Percentiles rank a stretch among this genome's conserved stretches.
phyloP scores from a whole-genome alignment of 1,140 invertebrate species.

The Plodia interpunctella region DNA sequence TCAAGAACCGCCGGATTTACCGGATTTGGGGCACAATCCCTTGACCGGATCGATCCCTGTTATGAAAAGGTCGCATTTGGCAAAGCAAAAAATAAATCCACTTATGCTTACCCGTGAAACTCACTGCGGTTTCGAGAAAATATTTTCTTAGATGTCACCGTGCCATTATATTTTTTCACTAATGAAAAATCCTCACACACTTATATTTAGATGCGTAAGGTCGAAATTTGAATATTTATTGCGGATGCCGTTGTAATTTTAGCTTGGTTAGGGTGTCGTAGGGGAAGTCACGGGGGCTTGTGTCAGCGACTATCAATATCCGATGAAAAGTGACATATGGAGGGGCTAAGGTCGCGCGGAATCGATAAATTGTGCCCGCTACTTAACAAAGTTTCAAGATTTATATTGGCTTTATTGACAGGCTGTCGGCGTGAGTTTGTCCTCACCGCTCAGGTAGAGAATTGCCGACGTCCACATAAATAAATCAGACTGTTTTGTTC shows the following conservation, averaged over 20 bases:
- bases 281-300: slow-evolving; percentile 46
- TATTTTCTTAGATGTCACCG: slow-evolving; percentile 57
- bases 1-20: slow-evolving; percentile 24
- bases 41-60: slow-evolving; percentile 51
- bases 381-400: slow-evolving; percentile 63
- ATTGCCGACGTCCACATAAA: slow-evolving; percentile 17
- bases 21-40: slow-evolving; percentile 55
- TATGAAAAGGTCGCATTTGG: slow-evolving; percentile 64
- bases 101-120: slow-evolving; percentile 53
- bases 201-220: slow-evolving; percentile 31
- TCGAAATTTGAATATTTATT: slow-evolving; percentile 21
- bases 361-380: slow-evolving; percentile 69
- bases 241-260: slow-evolving; percentile 18
- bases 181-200: not conserved
- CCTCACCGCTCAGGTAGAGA: slow-evolving; percentile 12
- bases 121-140: slow-evolving; percentile 62
- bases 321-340: slow-evolving; percentile 64
- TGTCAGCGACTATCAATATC: slow-evolving; percentile 73
- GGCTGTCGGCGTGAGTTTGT: slow-evolving; percentile 41
- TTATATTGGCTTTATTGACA: slow-evolving; percentile 68
- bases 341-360: slow-evolving; percentile 62
- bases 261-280: slow-evolving; percentile 33
- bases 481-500: slow-evolving; percentile 18
- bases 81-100: slow-evolving; percentile 51
- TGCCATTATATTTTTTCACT: slow-evolving; percentile 21